Evolutionary conservation across 1,140 invertebrate genomes (phyloP).

Genomic region (Prorops nasuta): DNA sequence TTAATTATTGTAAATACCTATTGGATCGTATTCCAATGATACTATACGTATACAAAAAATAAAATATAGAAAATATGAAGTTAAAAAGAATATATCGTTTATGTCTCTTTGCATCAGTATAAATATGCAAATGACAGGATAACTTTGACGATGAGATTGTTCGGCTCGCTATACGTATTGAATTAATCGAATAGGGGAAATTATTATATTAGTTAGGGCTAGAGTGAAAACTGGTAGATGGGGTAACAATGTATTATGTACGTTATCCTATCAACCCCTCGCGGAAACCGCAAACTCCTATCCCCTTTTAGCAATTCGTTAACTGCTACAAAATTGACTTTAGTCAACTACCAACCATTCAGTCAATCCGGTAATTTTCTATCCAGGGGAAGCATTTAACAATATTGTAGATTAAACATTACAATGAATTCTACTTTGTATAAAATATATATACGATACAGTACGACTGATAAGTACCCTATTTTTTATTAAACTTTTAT

Average conservation of each 20-base stretch:
- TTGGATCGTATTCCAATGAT: no score
- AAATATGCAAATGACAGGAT: no score
- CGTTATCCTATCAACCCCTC: constrained; percentile 35
- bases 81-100: no score
- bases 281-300: constrained; percentile 44
- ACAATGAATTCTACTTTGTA: no score
- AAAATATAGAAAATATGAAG: no score
- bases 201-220: constrained; percentile 33
- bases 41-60: no score
- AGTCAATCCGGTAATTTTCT: neutral
- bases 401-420: neutral
- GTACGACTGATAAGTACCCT: no score
- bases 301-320: constrained; percentile 46
- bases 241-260: constrained; percentile 56
- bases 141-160: constrained; percentile 52
- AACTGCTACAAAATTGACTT: constrained; percentile 51
- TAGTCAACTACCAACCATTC: constrained; percentile 8
- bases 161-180: constrained; percentile 30
- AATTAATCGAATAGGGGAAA: constrained; percentile 27
- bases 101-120: no score
- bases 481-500: no score
- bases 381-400: neutral
- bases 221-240: constrained; percentile 24
- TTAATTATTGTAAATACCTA: no score
- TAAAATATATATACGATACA: no score